Evolutionary conservation across 1,140 invertebrate genomes (phyloP).

Genomic region (Steinernema khuongi): DNA sequence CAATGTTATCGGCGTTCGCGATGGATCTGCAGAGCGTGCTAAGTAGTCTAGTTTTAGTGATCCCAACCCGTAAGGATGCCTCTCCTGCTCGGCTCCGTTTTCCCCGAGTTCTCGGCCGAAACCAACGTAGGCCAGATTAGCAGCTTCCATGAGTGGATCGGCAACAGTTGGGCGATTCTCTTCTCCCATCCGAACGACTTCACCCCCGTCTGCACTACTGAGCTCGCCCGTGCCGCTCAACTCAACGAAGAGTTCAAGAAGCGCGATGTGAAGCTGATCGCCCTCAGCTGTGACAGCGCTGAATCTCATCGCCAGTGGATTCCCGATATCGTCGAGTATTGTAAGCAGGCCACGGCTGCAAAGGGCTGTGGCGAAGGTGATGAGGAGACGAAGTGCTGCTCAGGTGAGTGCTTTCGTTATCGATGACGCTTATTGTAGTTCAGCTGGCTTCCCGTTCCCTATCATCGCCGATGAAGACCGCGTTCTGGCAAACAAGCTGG

Average conservation of each 20-base stretch:
- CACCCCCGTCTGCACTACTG: slow-evolving; percentile 86
- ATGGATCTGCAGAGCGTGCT: too few species aligned
- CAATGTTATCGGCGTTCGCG: too few species aligned
- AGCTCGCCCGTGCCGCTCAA: slow-evolving; percentile 72
- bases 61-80: too few species aligned
- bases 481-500: slow-evolving; percentile 71
- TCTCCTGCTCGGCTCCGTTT: too few species aligned
- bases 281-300: slow-evolving; percentile 78
- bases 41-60: too few species aligned
- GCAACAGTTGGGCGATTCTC: slow-evolving; percentile 73
- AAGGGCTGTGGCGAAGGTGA: not conserved
- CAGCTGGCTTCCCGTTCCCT: slow-evolving; percentile 72
- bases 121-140: slow-evolving; percentile 28
- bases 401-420: not conserved
- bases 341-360: not conserved
- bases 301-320: slow-evolving; percentile 67
- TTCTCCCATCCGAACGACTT: slow-evolving; percentile 87
- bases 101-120: slow-evolving; percentile 31
- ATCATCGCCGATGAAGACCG: slow-evolving; percentile 79
- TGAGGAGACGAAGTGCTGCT: not conserved
- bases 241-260: slow-evolving; percentile 72
- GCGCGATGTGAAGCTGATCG: slow-evolving; percentile 79
- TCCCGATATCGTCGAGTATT: slow-evolving; percentile 32
- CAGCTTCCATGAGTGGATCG: slow-evolving; percentile 34
- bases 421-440: slow-evolving; percentile 60